phyloP scores from a whole-genome alignment of 2,888 invertebrate genomes.

The Pteria penguin region DNA sequence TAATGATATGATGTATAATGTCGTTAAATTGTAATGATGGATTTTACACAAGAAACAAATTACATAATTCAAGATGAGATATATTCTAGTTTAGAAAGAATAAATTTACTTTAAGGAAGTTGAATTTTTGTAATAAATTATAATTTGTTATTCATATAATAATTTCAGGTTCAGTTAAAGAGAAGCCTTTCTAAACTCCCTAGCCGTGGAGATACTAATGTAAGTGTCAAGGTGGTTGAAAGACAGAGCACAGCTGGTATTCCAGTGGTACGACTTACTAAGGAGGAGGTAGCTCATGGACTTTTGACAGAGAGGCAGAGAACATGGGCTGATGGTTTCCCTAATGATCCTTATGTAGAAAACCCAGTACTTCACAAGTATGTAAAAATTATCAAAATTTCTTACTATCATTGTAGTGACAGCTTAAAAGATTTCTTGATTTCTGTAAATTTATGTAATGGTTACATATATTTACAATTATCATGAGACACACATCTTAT shows the following conservation, averaged over 20 bases:
- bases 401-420: background rate
- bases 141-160: too few species aligned
- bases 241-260: slow-evolving; percentile 52
- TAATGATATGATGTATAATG: too few species aligned
- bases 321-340: slow-evolving; percentile 77
- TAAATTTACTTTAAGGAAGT: too few species aligned
- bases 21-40: too few species aligned
- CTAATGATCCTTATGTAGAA: slow-evolving; percentile 77
- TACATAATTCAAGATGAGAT: too few species aligned
- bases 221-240: slow-evolving; percentile 35
- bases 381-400: slow-evolving; percentile 34
- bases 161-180: slow-evolving; percentile 76
- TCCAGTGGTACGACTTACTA: slow-evolving; percentile 68
- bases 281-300: slow-evolving; percentile 69
- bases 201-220: slow-evolving; percentile 39
- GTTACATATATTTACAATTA: too few species aligned
- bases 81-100: too few species aligned
- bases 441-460: too few species aligned
- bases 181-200: slow-evolving; percentile 60
- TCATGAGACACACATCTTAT: too few species aligned
- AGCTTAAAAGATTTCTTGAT: background rate
- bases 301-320: slow-evolving; percentile 73
- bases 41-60: too few species aligned
- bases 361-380: slow-evolving; percentile 79
- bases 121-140: too few species aligned